phyloP scores from a whole-genome alignment of 2,888 invertebrate genomes.

The Acanthosepion esculentum region DNA sequence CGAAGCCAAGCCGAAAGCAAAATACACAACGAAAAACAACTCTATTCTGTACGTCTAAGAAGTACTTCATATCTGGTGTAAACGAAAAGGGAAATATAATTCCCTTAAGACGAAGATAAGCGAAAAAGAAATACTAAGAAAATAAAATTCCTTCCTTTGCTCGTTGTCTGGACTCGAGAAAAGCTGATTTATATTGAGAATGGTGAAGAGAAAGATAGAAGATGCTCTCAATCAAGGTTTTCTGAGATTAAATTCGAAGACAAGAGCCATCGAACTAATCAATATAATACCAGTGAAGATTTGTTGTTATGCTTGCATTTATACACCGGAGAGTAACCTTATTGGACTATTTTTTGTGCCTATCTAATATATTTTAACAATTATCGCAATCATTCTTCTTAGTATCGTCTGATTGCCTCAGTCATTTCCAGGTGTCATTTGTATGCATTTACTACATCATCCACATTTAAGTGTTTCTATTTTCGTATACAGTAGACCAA shows the following conservation, averaged over 20 bases:
- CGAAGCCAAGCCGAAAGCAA: neutral
- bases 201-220: neutral
- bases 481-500: neutral
- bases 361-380: neutral
- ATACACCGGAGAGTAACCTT: neutral
- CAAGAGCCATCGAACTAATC: neutral
- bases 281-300: neutral
- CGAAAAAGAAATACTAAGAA: neutral
- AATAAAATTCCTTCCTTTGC: neutral
- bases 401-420: neutral
- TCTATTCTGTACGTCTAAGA: neutral
- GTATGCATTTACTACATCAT: neutral
- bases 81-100: neutral
- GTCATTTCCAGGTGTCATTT: slow-evolving; percentile 6
- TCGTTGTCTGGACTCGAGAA: neutral
- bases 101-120: neutral
- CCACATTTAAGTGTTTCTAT: neutral
- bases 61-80: neutral
- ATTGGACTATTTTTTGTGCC: neutral
- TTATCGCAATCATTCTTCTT: neutral
- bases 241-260: neutral
- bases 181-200: neutral
- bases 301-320: neutral
- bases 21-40: neutral
- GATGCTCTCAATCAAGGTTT: neutral